Percentiles rank a stretch among this genome's conserved stretches.
These are phyloP conservation scores for Pectinophora gossypiella DNA, from an alignment of 1,140 invertebrate species.

Conservation along the genomic window DNA sequence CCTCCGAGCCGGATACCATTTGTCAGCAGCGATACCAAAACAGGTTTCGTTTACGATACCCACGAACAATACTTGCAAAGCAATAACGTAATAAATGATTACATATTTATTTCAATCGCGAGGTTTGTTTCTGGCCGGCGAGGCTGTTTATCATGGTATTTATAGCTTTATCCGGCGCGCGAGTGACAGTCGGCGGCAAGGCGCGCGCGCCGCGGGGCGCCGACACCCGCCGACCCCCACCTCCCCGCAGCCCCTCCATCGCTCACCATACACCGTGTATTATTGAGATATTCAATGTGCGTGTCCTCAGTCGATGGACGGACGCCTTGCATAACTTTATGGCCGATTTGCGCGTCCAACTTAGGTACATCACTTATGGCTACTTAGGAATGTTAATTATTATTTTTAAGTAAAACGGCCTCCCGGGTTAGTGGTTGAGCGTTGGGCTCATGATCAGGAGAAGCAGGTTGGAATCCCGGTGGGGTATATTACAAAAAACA, in stretches of 20 bases:
- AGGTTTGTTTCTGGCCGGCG: conserved; percentile 26
- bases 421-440: too few relatives aligned
- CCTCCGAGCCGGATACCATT: conserved; percentile 15
- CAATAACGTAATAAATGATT: conserved; percentile 40
- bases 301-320: too few relatives aligned
- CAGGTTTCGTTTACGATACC: conserved; percentile 7
- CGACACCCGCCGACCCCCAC: conserved; percentile 17
- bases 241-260: too few relatives aligned
- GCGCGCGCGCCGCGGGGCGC: conserved; percentile 35
- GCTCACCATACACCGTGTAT: too few relatives aligned
- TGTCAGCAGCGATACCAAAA: conserved; percentile 10
- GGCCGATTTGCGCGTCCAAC: too few relatives aligned
- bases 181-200: conserved; percentile 35
- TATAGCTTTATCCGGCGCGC: conserved; percentile 42
- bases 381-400: too few relatives aligned
- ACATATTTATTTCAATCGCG: conserved; percentile 34
- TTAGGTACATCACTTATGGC: too few relatives aligned
- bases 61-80: conserved; percentile 15
- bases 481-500: too few relatives aligned
- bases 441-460: too few relatives aligned
- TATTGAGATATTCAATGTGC: conserved; percentile 20
- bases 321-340: neutral
- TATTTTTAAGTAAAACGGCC: too few relatives aligned
- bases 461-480: too few relatives aligned
- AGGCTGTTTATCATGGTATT: conserved; percentile 31